Evolutionary conservation across 2,888 invertebrate genomes (phyloP).

Genomic region (Melolontha melolontha): DNA sequence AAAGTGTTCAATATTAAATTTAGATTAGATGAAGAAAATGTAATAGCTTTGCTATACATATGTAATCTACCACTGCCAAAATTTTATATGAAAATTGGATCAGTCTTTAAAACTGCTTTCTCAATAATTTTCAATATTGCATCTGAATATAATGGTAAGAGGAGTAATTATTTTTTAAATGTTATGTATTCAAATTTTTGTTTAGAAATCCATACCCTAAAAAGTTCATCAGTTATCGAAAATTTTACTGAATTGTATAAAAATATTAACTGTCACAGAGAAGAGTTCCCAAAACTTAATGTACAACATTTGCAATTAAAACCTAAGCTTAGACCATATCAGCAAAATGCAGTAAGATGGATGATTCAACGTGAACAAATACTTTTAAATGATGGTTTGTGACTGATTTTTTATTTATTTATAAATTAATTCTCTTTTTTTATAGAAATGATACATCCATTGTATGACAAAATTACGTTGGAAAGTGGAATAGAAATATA

Average conservation of each 20-base stretch:
- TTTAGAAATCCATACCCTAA: constrained; percentile 42
- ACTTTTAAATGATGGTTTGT: constrained; percentile 48
- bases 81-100: constrained; percentile 53
- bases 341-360: constrained; percentile 76
- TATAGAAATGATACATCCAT: constrained; percentile 60
- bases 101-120: constrained; percentile 53
- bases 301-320: constrained; percentile 65
- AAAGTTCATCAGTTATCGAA: constrained; percentile 42
- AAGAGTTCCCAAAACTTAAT: constrained; percentile 27
- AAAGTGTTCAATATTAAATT: constrained; percentile 58
- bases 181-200: constrained; percentile 5
- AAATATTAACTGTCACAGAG: constrained; percentile 37
- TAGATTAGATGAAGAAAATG: constrained; percentile 49
- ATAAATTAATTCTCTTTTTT: constrained; percentile 1
- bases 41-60: constrained; percentile 55
- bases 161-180: constrained; percentile 19
- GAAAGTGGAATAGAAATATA: constrained; percentile 57
- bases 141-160: constrained; percentile 42
- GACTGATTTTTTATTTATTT: constrained; percentile 19
- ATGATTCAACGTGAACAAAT: constrained; percentile 72
- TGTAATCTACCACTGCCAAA: constrained; percentile 55
- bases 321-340: constrained; percentile 74
- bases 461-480: constrained; percentile 56
- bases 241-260: constrained; percentile 50
- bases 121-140: constrained; percentile 51